Percentiles rank a stretch among this genome's conserved stretches.
Conservation (phyloP, 2,888 invertebrate species). For the Halictus ligatus region DNA sequence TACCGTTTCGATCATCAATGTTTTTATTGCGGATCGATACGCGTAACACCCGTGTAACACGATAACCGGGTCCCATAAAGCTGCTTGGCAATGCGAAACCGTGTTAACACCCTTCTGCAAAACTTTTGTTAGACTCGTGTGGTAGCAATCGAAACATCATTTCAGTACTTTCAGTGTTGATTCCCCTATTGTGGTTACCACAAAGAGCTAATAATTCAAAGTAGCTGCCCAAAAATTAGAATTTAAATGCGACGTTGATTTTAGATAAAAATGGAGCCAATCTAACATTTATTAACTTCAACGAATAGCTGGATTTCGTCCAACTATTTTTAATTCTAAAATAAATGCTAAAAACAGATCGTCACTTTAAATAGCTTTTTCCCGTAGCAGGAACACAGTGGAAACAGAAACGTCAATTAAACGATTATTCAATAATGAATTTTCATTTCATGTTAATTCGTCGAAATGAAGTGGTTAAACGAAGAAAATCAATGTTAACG, state of each 20-base stretch:
- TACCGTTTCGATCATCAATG: constrained; percentile 9
- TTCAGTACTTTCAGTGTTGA: neutral
- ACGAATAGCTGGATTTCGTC: no score
- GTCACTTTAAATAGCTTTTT: no score
- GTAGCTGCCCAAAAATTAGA: no score
- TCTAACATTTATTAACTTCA: no score
- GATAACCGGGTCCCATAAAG: neutral
- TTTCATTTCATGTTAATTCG: neutral
- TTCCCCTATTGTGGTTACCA: no score
- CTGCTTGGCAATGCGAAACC: neutral
- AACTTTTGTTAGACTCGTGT: neutral
- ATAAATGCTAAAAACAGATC: neutral
- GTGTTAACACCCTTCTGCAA: neutral
- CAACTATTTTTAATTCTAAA: no score
- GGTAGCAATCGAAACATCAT: neutral
- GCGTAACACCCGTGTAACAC: neutral
- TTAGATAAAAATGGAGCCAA: no score
- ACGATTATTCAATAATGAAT: neutral
- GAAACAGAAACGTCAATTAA: neutral
- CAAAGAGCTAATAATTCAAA: no score
- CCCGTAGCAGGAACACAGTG: no score
- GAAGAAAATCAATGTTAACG: neutral
- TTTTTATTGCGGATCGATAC: neutral
- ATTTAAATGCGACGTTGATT: no score
- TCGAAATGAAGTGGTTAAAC: neutral